Evolutionary conservation across 2,797 vertebrate species (phyloP).

Genomic region (Danio aesculapii): DNA sequence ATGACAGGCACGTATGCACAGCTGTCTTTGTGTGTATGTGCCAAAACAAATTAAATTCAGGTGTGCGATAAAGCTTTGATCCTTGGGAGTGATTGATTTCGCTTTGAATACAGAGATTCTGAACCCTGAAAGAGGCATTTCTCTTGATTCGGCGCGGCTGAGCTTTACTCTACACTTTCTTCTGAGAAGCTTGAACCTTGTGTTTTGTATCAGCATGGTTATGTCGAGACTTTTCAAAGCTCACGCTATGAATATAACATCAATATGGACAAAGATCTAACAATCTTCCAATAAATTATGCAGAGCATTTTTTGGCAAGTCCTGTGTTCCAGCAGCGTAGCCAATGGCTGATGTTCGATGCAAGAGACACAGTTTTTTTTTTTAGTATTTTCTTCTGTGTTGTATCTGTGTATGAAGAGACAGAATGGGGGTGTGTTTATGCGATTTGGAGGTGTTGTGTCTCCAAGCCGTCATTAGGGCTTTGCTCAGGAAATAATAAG

Average conservation of each 20-base stretch:
- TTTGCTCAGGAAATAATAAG: conserved; percentile 25
- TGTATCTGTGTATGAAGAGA: background rate
- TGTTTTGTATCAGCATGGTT: conserved; percentile 29
- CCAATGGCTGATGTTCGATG: conserved; percentile 25
- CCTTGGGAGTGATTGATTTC: conserved; percentile 29
- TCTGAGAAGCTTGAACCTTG: conserved; percentile 34
- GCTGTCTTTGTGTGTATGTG: conserved; percentile 37
- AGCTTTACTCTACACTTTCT: background rate
- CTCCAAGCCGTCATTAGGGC: conserved; percentile 20
- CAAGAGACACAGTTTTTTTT: background rate
- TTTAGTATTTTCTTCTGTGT: background rate
- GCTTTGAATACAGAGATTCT: conserved; percentile 35
- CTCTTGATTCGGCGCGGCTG: conserved; percentile 3
- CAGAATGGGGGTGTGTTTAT: conserved; percentile 16
- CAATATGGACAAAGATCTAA: conserved; percentile 48
- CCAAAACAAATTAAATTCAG: conserved; percentile 46
- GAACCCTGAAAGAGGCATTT: conserved; percentile 25
- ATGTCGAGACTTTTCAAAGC: conserved; percentile 31
- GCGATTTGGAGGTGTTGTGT: conserved; percentile 25
- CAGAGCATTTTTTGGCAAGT: conserved; percentile 43
- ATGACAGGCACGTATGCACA: conserved; percentile 32
- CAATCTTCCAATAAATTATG: conserved; percentile 45
- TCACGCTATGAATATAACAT: conserved; percentile 41
- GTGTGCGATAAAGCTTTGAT: conserved; percentile 47
- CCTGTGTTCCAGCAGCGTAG: conserved; percentile 21